Evolutionary conservation across 2,797 vertebrate genomes (phyloP).

Genomic region (Periparus ater): DNA sequence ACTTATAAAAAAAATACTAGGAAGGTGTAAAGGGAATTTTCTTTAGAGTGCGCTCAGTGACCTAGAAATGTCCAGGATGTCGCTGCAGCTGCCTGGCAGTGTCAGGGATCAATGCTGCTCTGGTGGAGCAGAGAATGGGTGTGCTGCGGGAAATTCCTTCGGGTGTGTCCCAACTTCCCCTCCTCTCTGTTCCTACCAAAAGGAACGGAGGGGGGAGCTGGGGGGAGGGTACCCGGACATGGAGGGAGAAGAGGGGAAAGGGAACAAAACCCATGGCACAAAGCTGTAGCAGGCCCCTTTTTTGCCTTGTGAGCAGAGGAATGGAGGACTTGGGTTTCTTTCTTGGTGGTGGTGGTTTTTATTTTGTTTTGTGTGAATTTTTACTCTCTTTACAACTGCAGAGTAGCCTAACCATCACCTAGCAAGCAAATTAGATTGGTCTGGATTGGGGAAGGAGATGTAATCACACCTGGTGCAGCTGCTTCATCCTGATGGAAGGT

Average conservation of each 20-base stretch:
- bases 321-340: neutral
- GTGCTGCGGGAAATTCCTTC: neutral
- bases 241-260: neutral
- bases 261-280: neutral
- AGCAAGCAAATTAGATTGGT: neutral
- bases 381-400: neutral
- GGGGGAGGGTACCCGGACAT: neutral
- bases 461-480: neutral
- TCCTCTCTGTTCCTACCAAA: rapidly evolving
- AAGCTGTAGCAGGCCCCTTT: neutral
- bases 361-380: neutral
- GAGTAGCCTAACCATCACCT: neutral
- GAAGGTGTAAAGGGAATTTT: neutral
- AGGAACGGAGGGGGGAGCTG: neutral
- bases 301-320: neutral
- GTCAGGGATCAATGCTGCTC: neutral
- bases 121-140: neutral
- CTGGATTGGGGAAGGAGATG: neutral
- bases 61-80: rapidly evolving
- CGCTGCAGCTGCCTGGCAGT: neutral
- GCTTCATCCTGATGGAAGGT: neutral
- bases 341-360: neutral
- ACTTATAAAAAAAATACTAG: neutral
- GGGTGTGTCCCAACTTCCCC: neutral
- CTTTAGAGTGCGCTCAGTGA: neutral